Base-by-base conservation (phyloP, 2,888 invertebrate species). In the Lasioglossum villosulum region DNA sequence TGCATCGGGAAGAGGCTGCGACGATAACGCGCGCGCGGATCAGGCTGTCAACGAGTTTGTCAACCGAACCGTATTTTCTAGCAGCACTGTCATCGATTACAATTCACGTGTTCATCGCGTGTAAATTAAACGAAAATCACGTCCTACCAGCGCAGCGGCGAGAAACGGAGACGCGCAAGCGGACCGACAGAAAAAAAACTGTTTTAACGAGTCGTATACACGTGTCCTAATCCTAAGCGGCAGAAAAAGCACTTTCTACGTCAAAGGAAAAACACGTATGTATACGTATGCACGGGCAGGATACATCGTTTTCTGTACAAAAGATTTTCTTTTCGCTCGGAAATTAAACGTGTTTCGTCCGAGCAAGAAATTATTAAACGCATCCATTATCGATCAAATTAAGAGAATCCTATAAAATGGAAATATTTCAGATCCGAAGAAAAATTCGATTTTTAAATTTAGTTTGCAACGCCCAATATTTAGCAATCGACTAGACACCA, bases 91-190 rank as follows among this genome's bases (percentile, higher is more conserved):
- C 74, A 75, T 77, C 59, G 82, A 77, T 75, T 71, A 37, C 48
- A 78, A 81, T 83, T 87, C 83, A 80, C 87, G 84, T 84, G 87
- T 74, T 71, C 66, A 77, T 87, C 84, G 75, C 87, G 84, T 87
- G 87, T 59, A 75, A 74, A 83, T 71, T 42, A 70, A 81, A 72
- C 6, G 34, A 80, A 63, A 30, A 30, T 63, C 30, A 30, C 16
- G 30, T 63, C 6, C 30, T 2, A 16, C 16, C 12, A 63, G 16
- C 59, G 14, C n/a, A n/a, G n/a, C n/a, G n/a, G n/a, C n/a, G 27
- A 27, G 16, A 30, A 63, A 63, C 16, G 16, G 59, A 30, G 0
- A 16, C 59, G 16, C 2, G 10, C 4, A 16, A 48, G 45, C 2
- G 6, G n/a, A 52, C 48, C 23, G 8, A 23, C 8, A 19, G 10